phyloP scores from a whole-genome alignment of 2,113 vertebrate genomes.

The Crotalus helleri region DNA sequence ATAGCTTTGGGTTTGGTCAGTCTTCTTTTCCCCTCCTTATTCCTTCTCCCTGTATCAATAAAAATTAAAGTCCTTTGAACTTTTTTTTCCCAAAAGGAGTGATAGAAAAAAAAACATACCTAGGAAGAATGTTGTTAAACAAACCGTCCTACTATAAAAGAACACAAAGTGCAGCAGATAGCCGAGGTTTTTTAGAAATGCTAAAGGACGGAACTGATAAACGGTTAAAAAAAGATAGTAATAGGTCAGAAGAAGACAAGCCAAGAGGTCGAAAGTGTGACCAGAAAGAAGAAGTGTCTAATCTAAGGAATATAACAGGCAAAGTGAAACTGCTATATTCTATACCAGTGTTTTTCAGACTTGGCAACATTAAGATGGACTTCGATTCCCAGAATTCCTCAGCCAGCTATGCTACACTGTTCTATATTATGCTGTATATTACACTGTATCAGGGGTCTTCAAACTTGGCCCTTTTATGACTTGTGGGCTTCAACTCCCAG shows the following conservation, averaged over 20 bases:
- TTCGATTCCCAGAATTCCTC: neutral
- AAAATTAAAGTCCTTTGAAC: slow-evolving; percentile 79
- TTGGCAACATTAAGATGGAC: neutral
- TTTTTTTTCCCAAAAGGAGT: slow-evolving; percentile 73
- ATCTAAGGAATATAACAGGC: neutral
- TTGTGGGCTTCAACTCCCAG: too few species aligned
- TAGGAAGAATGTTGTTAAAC: slow-evolving; percentile 56
- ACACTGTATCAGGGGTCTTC: too few species aligned
- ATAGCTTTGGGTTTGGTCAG: slow-evolving; percentile 71
- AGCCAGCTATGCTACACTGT: neutral
- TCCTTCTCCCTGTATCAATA: slow-evolving; percentile 77
- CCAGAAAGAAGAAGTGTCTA: slow-evolving; percentile 30
- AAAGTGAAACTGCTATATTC: neutral
- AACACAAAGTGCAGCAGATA: slow-evolving; percentile 53
- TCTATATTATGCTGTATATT: too few species aligned
- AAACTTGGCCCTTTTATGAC: too few species aligned
- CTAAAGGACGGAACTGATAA: slow-evolving; percentile 69
- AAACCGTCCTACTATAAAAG: slow-evolving; percentile 13
- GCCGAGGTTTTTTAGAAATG: slow-evolving; percentile 52
- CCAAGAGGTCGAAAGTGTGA: slow-evolving; percentile 39
- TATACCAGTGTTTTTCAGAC: neutral
- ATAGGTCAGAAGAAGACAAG: neutral
- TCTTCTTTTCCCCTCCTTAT: slow-evolving; percentile 65
- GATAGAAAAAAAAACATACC: slow-evolving; percentile 68
- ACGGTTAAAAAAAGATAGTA: slow-evolving; percentile 35